These are phyloP conservation scores for Pristis pectinata DNA, from an alignment of 2,797 vertebrate species.

Conservation along the genomic window DNA sequence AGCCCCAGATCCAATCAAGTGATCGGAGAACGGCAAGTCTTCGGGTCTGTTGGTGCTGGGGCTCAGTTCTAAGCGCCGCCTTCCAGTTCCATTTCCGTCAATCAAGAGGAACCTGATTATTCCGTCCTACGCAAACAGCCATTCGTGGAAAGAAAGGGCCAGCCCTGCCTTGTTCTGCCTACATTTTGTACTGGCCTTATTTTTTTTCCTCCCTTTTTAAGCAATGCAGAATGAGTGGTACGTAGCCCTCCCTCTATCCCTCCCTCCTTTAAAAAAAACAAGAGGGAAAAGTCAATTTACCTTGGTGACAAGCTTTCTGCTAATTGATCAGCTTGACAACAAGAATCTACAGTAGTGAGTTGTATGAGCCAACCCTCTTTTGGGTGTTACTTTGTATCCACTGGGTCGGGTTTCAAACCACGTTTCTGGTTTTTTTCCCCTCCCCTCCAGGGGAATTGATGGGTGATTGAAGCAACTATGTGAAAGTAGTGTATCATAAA, in stretches of 20 bases:
- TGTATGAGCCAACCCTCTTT: constrained; percentile 65
- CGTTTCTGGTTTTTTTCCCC: constrained; percentile 59
- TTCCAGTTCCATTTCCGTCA: constrained; percentile 66
- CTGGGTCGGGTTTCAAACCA: constrained; percentile 71
- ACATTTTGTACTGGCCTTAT: constrained; percentile 49
- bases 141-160: constrained; percentile 79
- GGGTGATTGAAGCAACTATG: constrained; percentile 43
- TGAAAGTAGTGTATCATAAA: constrained; percentile 45
- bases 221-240: constrained; percentile 99
- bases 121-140: constrained; percentile 80
- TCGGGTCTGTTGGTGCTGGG: background rate
- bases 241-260: constrained; percentile 82
- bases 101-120: constrained; percentile 56
- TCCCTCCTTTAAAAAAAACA: constrained; percentile 40
- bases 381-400: constrained; percentile 64
- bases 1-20: background rate
- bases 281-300: constrained; percentile 35
- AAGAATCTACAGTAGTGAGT: constrained; percentile 41
- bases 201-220: constrained; percentile 63
- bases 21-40: background rate
- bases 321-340: constrained; percentile 37
- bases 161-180: constrained; percentile 37
- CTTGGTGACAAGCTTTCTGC: constrained; percentile 36
- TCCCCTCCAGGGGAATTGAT: constrained; percentile 45
- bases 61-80: background rate